Conservation (phyloP, 2,797 vertebrate species). For the Rhabdomys pumilio region DNA sequence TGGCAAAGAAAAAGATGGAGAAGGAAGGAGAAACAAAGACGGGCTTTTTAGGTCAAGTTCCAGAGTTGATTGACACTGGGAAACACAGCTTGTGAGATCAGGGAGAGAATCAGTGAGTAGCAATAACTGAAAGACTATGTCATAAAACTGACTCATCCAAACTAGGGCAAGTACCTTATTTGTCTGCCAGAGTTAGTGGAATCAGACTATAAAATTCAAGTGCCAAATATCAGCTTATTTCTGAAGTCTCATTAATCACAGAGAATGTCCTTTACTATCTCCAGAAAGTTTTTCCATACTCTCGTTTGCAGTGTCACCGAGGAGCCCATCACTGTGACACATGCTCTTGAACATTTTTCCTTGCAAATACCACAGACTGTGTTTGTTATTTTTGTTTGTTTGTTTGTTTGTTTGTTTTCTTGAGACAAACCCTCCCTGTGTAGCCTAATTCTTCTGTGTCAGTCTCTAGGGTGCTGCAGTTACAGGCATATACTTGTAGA, state of each 20-base stretch:
- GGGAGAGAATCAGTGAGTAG: neutral
- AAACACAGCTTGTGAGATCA: neutral
- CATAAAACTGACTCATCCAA: neutral
- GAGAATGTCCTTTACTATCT: neutral
- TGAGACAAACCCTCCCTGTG: no score
- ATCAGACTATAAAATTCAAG: neutral
- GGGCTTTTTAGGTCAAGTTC: neutral
- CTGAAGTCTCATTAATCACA: conserved; percentile 4
- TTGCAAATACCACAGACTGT: neutral
- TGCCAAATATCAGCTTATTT: neutral
- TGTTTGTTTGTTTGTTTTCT: neutral
- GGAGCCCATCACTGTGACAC: neutral
- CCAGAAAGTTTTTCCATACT: neutral
- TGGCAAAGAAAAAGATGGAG: neutral
- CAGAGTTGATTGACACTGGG: neutral
- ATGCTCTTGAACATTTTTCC: neutral
- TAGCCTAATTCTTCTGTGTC: neutral
- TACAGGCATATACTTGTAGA: neutral
- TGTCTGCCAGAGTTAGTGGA: neutral
- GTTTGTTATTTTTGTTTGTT: neutral
- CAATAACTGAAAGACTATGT: neutral
- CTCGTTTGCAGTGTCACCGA: neutral
- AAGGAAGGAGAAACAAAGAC: neutral
- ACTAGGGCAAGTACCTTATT: neutral
- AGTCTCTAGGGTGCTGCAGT: neutral